These are phyloP conservation scores for Riparia riparia DNA, from an alignment of 2,113 vertebrate genomes.

Conservation along the genomic window DNA sequence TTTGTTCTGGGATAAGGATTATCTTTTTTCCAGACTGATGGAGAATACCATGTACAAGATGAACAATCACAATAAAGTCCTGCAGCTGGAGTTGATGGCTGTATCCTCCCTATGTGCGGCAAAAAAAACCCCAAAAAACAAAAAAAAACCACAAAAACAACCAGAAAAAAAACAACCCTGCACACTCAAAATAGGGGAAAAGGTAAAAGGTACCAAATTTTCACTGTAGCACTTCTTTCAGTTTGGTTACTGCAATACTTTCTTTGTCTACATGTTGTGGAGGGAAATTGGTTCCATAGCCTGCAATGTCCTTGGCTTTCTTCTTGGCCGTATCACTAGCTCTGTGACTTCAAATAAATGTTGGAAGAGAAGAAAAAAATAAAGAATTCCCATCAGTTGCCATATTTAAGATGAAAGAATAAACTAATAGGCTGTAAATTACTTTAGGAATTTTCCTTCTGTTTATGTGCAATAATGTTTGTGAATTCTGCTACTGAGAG, in stretches of 20 bases:
- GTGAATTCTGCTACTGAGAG: conserved; percentile 75
- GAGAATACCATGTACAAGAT: neutral
- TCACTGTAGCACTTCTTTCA: neutral
- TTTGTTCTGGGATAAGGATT: neutral
- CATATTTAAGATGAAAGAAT: conserved; percentile 73
- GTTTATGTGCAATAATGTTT: conserved; percentile 80
- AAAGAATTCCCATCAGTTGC: conserved; percentile 51
- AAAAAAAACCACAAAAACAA: neutral
- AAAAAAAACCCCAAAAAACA: neutral
- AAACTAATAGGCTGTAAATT: conserved; percentile 73
- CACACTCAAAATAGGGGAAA: neutral
- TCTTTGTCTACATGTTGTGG: neutral
- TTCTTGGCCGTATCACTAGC: neutral
- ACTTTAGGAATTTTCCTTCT: conserved; percentile 67
- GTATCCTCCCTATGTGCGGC: neutral
- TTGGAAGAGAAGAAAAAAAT: conserved; percentile 43
- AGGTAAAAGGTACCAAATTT: neutral
- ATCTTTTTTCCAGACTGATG: neutral
- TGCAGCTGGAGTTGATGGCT: neutral
- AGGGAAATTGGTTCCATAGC: neutral
- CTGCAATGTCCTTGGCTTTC: neutral
- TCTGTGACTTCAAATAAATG: conserved; percentile 41
- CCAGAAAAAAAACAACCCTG: neutral
- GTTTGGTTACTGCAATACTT: neutral
- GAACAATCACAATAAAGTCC: neutral